Conservation (phyloP, 2,888 invertebrate species). For the Chrysolina americana region DNA sequence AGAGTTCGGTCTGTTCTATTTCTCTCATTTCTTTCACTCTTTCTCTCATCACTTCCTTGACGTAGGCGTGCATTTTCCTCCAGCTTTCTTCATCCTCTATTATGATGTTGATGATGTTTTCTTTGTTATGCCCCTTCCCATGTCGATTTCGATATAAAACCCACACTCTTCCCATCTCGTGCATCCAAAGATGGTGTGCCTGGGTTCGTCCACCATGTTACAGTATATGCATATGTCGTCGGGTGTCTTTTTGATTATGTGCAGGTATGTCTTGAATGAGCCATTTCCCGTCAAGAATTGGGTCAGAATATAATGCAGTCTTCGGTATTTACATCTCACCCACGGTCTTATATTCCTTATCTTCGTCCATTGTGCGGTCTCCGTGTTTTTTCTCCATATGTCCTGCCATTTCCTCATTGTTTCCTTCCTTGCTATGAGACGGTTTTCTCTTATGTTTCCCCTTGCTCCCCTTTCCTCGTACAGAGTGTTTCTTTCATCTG, state of each 20-base stretch:
- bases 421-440: not conserved
- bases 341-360: not conserved
- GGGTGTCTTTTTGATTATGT: not conserved
- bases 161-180: not conserved
- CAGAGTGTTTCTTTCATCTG: constrained; percentile 19
- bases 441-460: not conserved
- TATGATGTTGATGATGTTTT: not conserved
- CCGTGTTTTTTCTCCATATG: constrained; percentile 7
- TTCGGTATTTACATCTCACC: not conserved
- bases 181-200: not conserved
- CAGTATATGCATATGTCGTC: not conserved
- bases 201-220: not conserved
- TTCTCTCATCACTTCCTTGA: not conserved
- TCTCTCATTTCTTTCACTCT: not conserved
- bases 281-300: not conserved
- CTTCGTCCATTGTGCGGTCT: constrained; percentile 25
- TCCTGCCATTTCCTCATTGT: constrained; percentile 14
- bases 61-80: not conserved
- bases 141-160: not conserved
- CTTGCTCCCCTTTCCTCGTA: not conserved
- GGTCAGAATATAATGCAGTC: not conserved
- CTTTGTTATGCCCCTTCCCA: not conserved
- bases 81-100: not conserved
- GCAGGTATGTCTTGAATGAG: not conserved
- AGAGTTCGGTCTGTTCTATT: not conserved